Conservation (phyloP, 2,888 invertebrate species). For the Calameuta filiformis region DNA sequence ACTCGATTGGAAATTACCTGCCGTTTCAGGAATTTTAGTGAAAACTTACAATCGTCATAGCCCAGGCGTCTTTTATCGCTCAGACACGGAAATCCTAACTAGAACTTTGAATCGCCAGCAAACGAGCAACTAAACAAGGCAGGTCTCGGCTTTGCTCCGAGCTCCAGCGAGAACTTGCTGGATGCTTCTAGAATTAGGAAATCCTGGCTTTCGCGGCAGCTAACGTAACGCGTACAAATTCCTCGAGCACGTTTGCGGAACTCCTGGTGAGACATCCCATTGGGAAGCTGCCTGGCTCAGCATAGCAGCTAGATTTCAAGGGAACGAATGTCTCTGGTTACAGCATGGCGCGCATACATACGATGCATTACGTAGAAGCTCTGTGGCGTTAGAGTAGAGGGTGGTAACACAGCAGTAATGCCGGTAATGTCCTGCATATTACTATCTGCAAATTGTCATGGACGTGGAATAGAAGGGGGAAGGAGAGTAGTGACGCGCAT, state of each 20-base stretch:
- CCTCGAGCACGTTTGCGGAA: conserved; percentile 1
- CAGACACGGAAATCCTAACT: not conserved
- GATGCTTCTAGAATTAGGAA: not conserved
- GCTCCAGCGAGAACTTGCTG: not conserved
- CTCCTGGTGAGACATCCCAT: conserved; percentile 1
- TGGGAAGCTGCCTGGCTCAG: conserved; percentile 3
- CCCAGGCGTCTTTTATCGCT: not conserved
- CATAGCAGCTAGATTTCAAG: conserved; percentile 10
- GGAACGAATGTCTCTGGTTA: conserved; percentile 35
- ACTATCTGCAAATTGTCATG: conserved; percentile 38
- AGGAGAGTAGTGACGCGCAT: not conserved
- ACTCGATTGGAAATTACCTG: conserved; percentile 14
- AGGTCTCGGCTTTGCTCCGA: not conserved
- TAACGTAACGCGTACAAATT: conserved; percentile 3
- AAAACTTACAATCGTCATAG: not conserved
- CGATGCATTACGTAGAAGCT: conserved; percentile 39
- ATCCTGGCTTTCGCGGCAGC: not conserved
- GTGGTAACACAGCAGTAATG: conserved; percentile 29
- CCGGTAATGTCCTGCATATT: conserved; percentile 35
- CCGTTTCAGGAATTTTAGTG: not conserved
- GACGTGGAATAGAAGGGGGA: not conserved
- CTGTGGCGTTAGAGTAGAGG: conserved; percentile 9
- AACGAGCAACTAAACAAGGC: not conserved
- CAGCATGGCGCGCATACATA: conserved; percentile 40
- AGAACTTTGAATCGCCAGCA: not conserved